Evolutionary conservation across 30 jellyfish, hydroid and myxozoan genomes (phyloP), one percentile per base, ranked within the genome.

Genomic region (Aurelia coerulea): DNA sequence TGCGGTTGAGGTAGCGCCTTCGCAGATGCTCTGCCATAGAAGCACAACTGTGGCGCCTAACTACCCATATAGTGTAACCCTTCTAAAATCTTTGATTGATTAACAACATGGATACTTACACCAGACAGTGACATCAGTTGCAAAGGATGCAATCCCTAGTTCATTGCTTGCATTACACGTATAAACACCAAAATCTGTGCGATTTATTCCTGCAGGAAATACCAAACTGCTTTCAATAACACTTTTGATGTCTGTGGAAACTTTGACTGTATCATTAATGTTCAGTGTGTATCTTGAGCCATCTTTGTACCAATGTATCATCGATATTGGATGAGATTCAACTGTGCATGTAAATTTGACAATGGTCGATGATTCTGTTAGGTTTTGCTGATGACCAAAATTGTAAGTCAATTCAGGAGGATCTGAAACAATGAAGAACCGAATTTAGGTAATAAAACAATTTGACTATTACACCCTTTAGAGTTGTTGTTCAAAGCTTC

Each of bases 71-170:
- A 1, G 56, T 46, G 56, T 46, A 46, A 46, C 56, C 2, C 14
- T 46, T 14, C 15, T 46, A 13, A 7, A 46, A 46, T 46, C 56
- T 7, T 7, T 46, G 8, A 6, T 6, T 4, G 8, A 6, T 46
- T 9, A 46, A 7, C 2, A 46, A 46, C 56, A 7, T 4, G 56
- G 8, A 1, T 0, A 72, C 93, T 84, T 84, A 84, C 93, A 84
- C 87, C 87, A 84, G 41, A 84, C 93, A 41, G 65, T 37, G 42
- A 84, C 79, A 50, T 84, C 62, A 10, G 87, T 84, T 12, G 85
- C 52, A 41, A 33, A 42, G n/a, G 87, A 72, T 35, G 76, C 87
- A 62, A 60, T 84, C 31, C 87, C 86, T 31, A 42, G 64, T 18
- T 14, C 15, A 65, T 84, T 84, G 19, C 64, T 37, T 33, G 87